phyloP scores from a whole-genome alignment of 2,888 invertebrate species.

The Lasiommata megera region DNA sequence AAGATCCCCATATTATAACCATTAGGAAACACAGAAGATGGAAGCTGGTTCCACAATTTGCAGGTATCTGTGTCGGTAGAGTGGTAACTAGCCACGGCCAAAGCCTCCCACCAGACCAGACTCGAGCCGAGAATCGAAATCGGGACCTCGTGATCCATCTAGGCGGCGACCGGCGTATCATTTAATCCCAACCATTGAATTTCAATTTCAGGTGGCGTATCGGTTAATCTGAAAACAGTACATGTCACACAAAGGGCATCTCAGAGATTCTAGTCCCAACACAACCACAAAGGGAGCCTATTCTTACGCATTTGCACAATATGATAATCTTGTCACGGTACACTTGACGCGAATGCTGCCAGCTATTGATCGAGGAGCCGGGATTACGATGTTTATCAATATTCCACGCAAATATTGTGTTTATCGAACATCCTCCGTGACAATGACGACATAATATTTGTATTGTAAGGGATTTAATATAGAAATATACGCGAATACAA shows the following conservation, averaged over 20 bases:
- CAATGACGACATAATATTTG: slow-evolving; percentile 71
- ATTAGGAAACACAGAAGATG: no score
- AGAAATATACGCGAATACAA: slow-evolving; percentile 44
- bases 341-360: slow-evolving; percentile 72
- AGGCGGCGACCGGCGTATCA: no score
- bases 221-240: not conserved
- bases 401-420: slow-evolving; percentile 65
- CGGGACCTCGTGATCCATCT: no score
- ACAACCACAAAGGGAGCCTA: slow-evolving; percentile 23
- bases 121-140: no score
- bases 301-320: slow-evolving; percentile 59
- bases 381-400: slow-evolving; percentile 77
- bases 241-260: not conserved
- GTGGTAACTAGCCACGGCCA: no score
- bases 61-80: no score
- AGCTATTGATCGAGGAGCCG: slow-evolving; percentile 46
- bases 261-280: not conserved
- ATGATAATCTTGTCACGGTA: slow-evolving; percentile 72
- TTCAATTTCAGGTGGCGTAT: slow-evolving; percentile 2
- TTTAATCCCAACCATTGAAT: not conserved
- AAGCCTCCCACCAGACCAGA: no score
- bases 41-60: no score
- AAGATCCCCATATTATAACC: no score
- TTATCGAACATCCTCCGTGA: slow-evolving; percentile 50
- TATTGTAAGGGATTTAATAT: slow-evolving; percentile 48